Percentiles rank a stretch among this genome's conserved stretches.
phyloP scores from a whole-genome alignment of 2,888 invertebrate genomes.

The Calliscelio sp. region DNA sequence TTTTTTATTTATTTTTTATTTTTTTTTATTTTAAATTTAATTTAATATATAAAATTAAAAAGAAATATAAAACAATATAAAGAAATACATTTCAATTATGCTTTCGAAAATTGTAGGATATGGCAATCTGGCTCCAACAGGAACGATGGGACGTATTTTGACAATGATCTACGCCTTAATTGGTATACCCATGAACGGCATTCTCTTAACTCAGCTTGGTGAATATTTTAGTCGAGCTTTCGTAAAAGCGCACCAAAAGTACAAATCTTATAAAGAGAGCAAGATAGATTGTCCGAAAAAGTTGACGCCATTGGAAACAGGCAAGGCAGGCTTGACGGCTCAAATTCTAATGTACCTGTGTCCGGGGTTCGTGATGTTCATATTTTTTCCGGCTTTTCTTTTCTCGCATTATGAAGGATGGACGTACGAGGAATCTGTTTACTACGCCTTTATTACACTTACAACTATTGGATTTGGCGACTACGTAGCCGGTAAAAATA shows the following conservation, averaged over 20 bases:
- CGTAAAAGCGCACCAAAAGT: slow-evolving; percentile 92
- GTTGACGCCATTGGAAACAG: slow-evolving; percentile 82
- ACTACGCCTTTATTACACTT: slow-evolving; percentile 95
- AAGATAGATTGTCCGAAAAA: slow-evolving; percentile 85
- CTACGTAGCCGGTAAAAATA: slow-evolving; percentile 91
- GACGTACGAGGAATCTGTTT: slow-evolving; percentile 94
- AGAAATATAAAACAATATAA: too few relatives aligned
- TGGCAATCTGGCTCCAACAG: slow-evolving; percentile 95
- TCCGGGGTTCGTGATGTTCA: slow-evolving; percentile 95
- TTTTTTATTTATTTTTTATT: neutral
- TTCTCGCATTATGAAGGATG: slow-evolving; percentile 95
- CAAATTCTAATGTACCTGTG: slow-evolving; percentile 94
- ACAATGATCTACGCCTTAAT: slow-evolving; percentile 96
- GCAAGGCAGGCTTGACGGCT: slow-evolving; percentile 90
- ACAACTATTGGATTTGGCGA: slow-evolving; percentile 98
- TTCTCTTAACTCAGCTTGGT: slow-evolving; percentile 88
- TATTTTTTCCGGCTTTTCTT: slow-evolving; percentile 94
- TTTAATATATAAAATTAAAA: neutral
- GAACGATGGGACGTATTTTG: slow-evolving; percentile 91
- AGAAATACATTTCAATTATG: neutral
- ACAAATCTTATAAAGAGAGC: slow-evolving; percentile 90
- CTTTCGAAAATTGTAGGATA: slow-evolving; percentile 88
- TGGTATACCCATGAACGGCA: slow-evolving; percentile 94
- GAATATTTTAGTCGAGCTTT: slow-evolving; percentile 92
- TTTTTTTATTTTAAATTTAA: neutral